Conservation (phyloP, 1,140 invertebrate genomes). For the Hyphantria cunea region DNA sequence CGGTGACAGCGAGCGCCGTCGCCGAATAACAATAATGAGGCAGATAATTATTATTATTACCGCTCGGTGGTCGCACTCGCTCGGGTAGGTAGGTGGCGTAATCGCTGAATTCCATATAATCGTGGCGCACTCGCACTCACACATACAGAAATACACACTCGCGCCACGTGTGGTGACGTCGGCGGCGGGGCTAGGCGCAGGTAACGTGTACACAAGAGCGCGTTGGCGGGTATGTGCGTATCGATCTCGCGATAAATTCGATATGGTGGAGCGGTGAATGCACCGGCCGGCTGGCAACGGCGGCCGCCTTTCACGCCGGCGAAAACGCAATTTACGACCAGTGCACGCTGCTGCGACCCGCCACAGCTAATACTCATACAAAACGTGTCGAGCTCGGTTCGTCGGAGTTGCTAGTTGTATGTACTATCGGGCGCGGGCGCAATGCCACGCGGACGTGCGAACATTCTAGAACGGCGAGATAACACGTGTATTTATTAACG, state of each 20-base stretch:
- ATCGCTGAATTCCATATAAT: conserved; percentile 66
- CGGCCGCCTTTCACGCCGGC: conserved; percentile 64
- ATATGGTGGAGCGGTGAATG: conserved; percentile 66
- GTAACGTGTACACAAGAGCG: conserved; percentile 38
- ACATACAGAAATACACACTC: too few relatives aligned
- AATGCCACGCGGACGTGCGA: conserved; percentile 57
- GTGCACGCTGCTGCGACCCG: conserved; percentile 32
- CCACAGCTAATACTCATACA: conserved; percentile 32
- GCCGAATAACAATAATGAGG: conserved; percentile 60
- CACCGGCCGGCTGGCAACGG: conserved; percentile 45
- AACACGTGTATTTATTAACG: conserved; percentile 61
- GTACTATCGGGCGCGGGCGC: conserved; percentile 38
- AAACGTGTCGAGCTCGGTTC: conserved; percentile 29
- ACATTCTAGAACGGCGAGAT: conserved; percentile 67
- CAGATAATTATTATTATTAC: conserved; percentile 69
- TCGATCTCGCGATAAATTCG: conserved; percentile 73
- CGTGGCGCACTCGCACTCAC: conserved; percentile 46
- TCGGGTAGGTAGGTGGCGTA: conserved; percentile 58
- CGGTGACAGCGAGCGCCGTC: conserved; percentile 52
- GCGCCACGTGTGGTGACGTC: conserved; percentile 63
- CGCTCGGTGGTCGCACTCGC: conserved; percentile 46
- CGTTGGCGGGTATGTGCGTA: conserved; percentile 46
- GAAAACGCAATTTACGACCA: conserved; percentile 56
- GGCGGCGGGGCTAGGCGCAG: conserved; percentile 45
- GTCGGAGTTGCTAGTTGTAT: conserved; percentile 18